Conservation (phyloP, 2,797 vertebrate genomes). For the Chrosomus eos region DNA sequence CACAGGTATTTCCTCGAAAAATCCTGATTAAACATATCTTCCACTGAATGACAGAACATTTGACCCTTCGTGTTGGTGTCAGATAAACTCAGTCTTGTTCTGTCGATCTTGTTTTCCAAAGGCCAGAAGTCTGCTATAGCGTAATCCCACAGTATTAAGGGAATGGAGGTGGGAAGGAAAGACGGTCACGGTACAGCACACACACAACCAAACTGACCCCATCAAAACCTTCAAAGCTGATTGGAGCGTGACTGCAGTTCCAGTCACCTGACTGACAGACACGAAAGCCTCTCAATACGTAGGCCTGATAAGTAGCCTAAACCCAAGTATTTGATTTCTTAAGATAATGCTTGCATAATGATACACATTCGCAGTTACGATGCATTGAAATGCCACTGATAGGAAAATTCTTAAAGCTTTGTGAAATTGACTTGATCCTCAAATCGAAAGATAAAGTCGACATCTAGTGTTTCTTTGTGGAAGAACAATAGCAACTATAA, state of each 20-base stretch:
- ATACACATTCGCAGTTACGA: neutral
- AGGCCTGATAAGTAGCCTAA: neutral
- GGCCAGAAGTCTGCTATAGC: neutral
- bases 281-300: neutral
- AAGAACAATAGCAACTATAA: neutral
- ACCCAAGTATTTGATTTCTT: conserved; percentile 1
- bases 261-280: neutral
- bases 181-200: neutral
- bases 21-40: neutral
- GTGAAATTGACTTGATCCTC: neutral
- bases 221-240: neutral
- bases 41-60: neutral
- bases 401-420: neutral
- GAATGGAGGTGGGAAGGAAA: conserved; percentile 1
- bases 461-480: conserved; percentile 1
- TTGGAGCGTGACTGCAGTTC: neutral
- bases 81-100: neutral
- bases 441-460: conserved; percentile 12
- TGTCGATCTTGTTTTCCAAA: neutral
- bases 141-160: neutral
- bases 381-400: neutral
- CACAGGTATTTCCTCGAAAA: neutral
- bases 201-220: neutral
- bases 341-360: neutral
- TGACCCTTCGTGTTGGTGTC: neutral